Conservation (phyloP, 2,888 invertebrate genomes). For the Coecobrya sp. region DNA sequence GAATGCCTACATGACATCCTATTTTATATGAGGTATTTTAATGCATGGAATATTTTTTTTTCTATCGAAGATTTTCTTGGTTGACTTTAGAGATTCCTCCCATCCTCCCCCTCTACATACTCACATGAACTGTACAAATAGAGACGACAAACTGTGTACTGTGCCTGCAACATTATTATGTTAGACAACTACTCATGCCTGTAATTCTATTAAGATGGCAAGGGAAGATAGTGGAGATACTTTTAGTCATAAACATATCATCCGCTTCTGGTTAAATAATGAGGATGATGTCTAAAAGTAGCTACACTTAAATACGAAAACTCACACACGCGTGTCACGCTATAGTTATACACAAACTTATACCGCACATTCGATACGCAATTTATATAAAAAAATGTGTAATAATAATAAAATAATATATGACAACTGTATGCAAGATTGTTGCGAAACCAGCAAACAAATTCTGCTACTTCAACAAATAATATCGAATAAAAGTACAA, state of each 20-base stretch:
- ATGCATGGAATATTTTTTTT: conserved; percentile 41
- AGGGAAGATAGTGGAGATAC: conserved; percentile 53
- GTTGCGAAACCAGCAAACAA: conserved; percentile 17
- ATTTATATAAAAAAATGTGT: background rate
- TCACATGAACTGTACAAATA: background rate
- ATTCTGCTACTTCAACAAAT: background rate
- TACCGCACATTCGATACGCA: background rate
- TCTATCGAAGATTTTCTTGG: conserved; percentile 48
- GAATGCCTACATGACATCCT: conserved; percentile 49
- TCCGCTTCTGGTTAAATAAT: conserved; percentile 70
- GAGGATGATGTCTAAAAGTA: conserved; percentile 66
- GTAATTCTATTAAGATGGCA: conserved; percentile 76
- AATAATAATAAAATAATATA: background rate
- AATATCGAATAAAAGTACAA: conserved; percentile 15
- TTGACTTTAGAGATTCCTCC: conserved; percentile 49
- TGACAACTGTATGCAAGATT: background rate
- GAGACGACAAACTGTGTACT: conserved; percentile 12
- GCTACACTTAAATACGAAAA: background rate
- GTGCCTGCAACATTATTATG: background rate
- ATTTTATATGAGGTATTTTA: conserved; percentile 52
- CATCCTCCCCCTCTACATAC: background rate
- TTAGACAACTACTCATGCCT: conserved; percentile 59
- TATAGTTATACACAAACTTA: background rate
- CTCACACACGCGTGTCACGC: conserved; percentile 35
- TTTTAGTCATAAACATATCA: conserved; percentile 71